These are phyloP conservation scores for Lasioglossum malachurum DNA, from an alignment of 2,888 invertebrate species.

Conservation along the genomic window DNA sequence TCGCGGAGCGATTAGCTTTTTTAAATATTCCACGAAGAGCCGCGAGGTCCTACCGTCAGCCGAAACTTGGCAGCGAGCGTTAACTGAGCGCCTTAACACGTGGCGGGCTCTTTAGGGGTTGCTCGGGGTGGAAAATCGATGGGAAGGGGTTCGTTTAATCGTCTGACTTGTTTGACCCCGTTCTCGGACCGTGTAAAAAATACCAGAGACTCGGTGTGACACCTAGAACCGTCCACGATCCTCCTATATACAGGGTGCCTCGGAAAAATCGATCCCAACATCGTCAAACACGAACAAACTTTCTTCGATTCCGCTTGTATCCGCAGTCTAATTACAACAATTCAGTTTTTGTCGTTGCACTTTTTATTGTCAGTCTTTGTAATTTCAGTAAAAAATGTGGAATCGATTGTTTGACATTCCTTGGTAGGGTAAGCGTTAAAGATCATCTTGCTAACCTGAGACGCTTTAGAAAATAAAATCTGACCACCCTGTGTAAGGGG, in stretches of 20 bases:
- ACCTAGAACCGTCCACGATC: background rate
- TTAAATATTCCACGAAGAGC: constrained; percentile 10
- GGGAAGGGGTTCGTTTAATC: background rate
- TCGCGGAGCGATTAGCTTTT: background rate
- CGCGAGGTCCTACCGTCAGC: constrained; percentile 24
- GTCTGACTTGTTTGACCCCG: background rate
- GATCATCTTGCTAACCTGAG: background rate
- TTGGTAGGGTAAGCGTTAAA: background rate
- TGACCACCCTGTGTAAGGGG: background rate
- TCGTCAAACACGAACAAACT: background rate
- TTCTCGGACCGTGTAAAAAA: background rate
- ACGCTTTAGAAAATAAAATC: background rate
- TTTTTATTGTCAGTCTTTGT: no score
- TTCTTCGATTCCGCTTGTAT: no score
- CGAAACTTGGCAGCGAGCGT: background rate
- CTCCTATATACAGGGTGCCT: background rate
- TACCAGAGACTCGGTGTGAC: background rate
- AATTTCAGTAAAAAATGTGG: no score
- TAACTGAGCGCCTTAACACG: constrained; percentile 14
- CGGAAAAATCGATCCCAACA: background rate
- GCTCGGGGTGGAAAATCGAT: background rate
- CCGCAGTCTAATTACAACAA: no score
- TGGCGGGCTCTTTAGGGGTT: constrained; percentile 2
- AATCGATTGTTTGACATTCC: no score
- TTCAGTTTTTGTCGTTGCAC: no score